These are phyloP conservation scores for Melanargia galathea DNA, from an alignment of 2,888 invertebrate species.

Conservation along the genomic window DNA sequence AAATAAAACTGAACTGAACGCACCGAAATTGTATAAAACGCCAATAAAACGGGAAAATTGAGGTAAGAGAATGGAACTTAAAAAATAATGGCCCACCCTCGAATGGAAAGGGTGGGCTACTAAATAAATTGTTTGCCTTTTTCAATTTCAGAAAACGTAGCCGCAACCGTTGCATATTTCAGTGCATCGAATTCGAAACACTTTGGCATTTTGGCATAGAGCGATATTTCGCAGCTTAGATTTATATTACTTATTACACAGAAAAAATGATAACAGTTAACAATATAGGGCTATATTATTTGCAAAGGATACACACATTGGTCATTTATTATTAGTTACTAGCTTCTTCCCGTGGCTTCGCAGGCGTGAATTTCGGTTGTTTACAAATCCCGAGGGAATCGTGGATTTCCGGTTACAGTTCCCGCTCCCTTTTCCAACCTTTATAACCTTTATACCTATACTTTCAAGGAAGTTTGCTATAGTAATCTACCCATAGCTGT, in stretches of 20 bases:
- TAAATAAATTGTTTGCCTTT: conserved; percentile 76
- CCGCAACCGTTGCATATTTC: conserved; percentile 43
- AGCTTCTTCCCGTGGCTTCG: too few species aligned
- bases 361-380: too few species aligned
- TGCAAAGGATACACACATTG: too few species aligned
- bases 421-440: too few species aligned
- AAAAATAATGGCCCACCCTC: conserved; percentile 74
- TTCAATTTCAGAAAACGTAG: conserved; percentile 63
- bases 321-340: too few species aligned
- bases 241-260: background rate
- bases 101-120: conserved; percentile 59
- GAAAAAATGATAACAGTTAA: too few species aligned
- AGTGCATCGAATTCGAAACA: conserved; percentile 20
- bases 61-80: conserved; percentile 69
- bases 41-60: conserved; percentile 69
- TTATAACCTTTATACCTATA: too few species aligned
- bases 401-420: too few species aligned
- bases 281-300: too few species aligned
- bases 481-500: too few species aligned
- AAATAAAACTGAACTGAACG: conserved; percentile 41
- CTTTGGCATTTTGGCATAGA: background rate
- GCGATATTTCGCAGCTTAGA: conserved; percentile 11
- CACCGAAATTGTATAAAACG: conserved; percentile 71
- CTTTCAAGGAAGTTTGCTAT: too few species aligned
- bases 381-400: too few species aligned